Percentiles rank a stretch among this genome's conserved stretches.
Conservation (phyloP, 2,113 vertebrate species). For the Clupea harengus region DNA sequence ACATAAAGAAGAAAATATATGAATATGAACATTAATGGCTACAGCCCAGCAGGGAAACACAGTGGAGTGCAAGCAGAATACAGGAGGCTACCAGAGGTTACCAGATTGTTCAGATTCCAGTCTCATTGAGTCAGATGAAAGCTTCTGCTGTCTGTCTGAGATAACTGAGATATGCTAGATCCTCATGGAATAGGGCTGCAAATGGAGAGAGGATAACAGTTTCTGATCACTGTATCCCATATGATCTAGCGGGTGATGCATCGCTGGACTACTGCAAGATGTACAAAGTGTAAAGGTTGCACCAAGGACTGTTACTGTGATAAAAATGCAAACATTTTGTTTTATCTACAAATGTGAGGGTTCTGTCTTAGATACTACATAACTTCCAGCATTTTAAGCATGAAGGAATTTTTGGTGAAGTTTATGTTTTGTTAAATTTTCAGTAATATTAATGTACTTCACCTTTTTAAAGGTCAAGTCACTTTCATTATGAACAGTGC, state of each 20-base stretch:
- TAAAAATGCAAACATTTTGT: background rate
- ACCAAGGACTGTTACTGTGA: background rate
- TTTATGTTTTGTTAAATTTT: background rate
- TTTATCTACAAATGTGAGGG: background rate
- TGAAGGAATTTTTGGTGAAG: background rate
- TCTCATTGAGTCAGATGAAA: background rate
- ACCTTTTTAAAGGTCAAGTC: background rate
- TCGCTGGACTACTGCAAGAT: no score
- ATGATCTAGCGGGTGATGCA: background rate
- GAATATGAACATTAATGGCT: slow-evolving; percentile 79
- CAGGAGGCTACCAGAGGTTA: background rate
- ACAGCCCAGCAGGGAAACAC: slow-evolving; percentile 34
- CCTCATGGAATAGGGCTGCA: background rate
- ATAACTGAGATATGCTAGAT: background rate
- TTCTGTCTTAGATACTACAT: background rate
- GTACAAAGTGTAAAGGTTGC: no score
- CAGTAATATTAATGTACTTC: background rate
- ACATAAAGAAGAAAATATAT: slow-evolving; percentile 94
- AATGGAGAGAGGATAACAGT: background rate
- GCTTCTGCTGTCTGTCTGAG: background rate
- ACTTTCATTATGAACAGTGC: no score
- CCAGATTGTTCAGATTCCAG: background rate
- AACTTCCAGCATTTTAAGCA: background rate
- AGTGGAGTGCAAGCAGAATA: background rate
- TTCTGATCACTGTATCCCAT: background rate